Percentiles rank a stretch among this genome's conserved stretches.
These are phyloP conservation scores for silkworm (Bombyx mori) DNA, from an alignment of 1,140 invertebrate genomes.

Conservation along the genomic window DNA sequence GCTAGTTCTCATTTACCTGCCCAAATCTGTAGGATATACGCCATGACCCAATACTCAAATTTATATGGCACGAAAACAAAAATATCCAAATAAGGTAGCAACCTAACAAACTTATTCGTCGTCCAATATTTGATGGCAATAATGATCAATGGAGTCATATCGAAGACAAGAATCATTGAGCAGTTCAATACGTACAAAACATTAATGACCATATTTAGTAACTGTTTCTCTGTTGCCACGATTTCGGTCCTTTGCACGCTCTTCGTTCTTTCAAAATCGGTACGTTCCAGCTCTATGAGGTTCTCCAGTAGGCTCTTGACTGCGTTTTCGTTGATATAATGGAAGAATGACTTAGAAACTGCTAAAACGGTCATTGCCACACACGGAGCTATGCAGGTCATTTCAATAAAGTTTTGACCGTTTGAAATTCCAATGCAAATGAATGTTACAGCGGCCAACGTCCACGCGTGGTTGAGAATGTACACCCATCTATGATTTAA, in stretches of 20 bases:
- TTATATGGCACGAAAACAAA: slow-evolving; percentile 28
- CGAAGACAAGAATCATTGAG: slow-evolving; percentile 13
- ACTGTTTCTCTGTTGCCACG: slow-evolving; percentile 15
- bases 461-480: slow-evolving; percentile 21
- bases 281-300: slow-evolving; percentile 13
- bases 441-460: slow-evolving; percentile 14
- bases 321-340: slow-evolving; percentile 9
- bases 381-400: slow-evolving; percentile 25
- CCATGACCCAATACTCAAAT: slow-evolving; percentile 16
- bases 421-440: slow-evolving; percentile 11
- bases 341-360: slow-evolving; percentile 13
- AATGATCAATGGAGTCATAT: slow-evolving; percentile 14
- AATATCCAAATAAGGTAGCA: slow-evolving; percentile 17
- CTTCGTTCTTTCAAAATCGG: neutral
- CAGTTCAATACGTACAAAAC: slow-evolving; percentile 10
- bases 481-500: slow-evolving; percentile 12
- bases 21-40: slow-evolving; percentile 25
- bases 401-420: slow-evolving; percentile 16
- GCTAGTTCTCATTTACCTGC: slow-evolving; percentile 12
- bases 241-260: slow-evolving; percentile 10
- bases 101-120: slow-evolving; percentile 11
- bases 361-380: slow-evolving; percentile 12
- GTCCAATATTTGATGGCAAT: slow-evolving; percentile 20
- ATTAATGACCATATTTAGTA: slow-evolving; percentile 16
- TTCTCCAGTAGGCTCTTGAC: slow-evolving; percentile 14